A percentile compares a stretch with the other conserved stretches of the same genome.
phyloP scores from a whole-genome alignment of 2,888 invertebrate species.

The Trichopoda pennipes region DNA sequence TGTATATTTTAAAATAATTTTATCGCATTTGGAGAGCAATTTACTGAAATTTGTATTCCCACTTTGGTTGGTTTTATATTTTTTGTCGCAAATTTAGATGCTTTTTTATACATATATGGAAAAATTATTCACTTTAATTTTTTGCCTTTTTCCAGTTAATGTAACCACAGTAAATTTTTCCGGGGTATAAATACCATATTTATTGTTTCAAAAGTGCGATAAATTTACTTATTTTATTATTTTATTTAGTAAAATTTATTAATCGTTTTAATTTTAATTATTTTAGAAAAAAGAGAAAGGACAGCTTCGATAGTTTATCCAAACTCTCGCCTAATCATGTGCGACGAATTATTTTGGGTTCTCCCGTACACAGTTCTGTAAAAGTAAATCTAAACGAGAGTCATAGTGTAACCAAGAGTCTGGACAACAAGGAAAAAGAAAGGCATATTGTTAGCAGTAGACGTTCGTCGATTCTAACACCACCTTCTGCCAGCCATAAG shows the following conservation, averaged over 20 bases:
- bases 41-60: too few species aligned
- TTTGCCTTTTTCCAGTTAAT: too few species aligned
- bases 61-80: too few species aligned
- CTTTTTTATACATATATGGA: too few species aligned
- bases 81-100: too few species aligned
- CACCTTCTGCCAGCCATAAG: constrained; percentile 57
- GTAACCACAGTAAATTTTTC: too few species aligned
- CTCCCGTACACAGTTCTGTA: constrained; percentile 73
- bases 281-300: constrained; percentile 73
- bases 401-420: constrained; percentile 35
- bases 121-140: too few species aligned
- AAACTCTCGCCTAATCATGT: constrained; percentile 76
- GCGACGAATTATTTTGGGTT: constrained; percentile 75
- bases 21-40: constrained; percentile 3
- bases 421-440: constrained; percentile 56
- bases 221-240: too few species aligned
- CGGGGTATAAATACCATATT: too few species aligned
- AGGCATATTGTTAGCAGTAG: constrained; percentile 57
- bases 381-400: constrained; percentile 30
- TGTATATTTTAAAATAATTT: not conserved
- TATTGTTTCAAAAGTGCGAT: too few species aligned
- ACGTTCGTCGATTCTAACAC: constrained; percentile 56
- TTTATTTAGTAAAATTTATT: too few species aligned
- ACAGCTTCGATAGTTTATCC: constrained; percentile 74
- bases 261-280: not conserved